A percentile compares a stretch with the other conserved stretches of the same genome.
phyloP scores from a whole-genome alignment of 2,797 vertebrate species.

The Eleutherodactylus coqui region DNA sequence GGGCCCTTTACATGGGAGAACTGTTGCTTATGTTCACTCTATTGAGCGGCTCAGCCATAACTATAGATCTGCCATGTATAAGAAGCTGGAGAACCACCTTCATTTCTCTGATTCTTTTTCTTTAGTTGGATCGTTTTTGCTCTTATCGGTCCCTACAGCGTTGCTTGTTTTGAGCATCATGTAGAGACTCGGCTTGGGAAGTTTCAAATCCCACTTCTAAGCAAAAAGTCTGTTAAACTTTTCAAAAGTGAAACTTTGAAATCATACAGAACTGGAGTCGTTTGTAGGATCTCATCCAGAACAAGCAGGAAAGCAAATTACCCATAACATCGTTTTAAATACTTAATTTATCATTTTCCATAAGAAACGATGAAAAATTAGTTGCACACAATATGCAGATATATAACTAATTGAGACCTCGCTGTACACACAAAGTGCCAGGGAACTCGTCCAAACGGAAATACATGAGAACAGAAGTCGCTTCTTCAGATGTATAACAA shows the following conservation, averaged over 20 bases:
- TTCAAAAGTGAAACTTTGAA: background rate
- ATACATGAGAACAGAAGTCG: background rate
- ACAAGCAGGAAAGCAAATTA: too few species aligned
- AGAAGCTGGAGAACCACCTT: background rate
- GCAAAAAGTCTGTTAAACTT: background rate
- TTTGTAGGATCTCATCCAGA: background rate
- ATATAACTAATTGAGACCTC: too few species aligned
- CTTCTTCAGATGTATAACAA: background rate
- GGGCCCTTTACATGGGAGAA: too few species aligned
- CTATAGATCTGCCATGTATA: background rate
- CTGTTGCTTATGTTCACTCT: too few species aligned
- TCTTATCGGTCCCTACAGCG: background rate
- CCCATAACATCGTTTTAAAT: background rate
- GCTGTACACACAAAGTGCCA: too few species aligned
- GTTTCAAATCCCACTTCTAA: conserved; percentile 10
- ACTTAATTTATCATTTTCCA: background rate
- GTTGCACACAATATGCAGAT: too few species aligned
- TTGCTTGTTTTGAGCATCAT: background rate
- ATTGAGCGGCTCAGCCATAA: too few species aligned
- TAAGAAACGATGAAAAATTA: too few species aligned
- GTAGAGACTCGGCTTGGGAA: background rate
- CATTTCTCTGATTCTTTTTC: background rate
- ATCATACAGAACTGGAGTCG: background rate
- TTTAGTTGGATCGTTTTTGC: background rate
- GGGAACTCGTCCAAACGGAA: background rate